phyloP scores from a whole-genome alignment of 2,113 vertebrate species.

The Equus quagga region DNA sequence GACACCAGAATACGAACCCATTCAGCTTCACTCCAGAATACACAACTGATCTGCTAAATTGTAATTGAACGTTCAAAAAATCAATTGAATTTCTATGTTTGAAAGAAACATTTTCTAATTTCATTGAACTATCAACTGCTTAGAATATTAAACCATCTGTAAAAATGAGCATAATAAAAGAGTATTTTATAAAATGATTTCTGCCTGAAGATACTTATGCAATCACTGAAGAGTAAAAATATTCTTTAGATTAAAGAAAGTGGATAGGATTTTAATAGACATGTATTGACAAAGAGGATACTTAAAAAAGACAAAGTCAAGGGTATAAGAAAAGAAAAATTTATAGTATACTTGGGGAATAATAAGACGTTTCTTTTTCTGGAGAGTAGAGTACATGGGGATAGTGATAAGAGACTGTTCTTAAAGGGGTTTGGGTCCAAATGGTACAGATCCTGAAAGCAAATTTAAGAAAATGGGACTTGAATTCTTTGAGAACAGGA shows the following conservation, averaged over 20 bases:
- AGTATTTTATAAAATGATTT: conserved; percentile 1
- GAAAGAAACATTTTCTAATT: not conserved
- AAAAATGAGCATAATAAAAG: not conserved
- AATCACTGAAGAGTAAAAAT: not conserved
- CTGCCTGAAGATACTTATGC: not conserved
- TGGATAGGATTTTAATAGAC: not conserved
- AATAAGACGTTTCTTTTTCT: not conserved
- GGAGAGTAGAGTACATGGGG: not conserved
- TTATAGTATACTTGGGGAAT: not conserved
- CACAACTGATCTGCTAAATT: not conserved
- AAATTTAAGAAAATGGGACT: not conserved
- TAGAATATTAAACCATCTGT: not conserved
- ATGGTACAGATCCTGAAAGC: not conserved
- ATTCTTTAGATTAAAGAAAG: not conserved
- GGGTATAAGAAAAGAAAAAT: not conserved
- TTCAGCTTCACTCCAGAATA: not conserved
- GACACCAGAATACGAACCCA: not conserved
- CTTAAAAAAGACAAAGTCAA: not conserved
- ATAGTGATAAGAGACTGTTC: not conserved
- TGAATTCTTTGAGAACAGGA: not conserved
- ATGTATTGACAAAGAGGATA: not conserved
- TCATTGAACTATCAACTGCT: not conserved
- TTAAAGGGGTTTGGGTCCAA: not conserved
- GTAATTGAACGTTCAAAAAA: not conserved
- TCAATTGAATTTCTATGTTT: not conserved